Percentiles rank a stretch among this genome's conserved stretches.
Conservation (phyloP, 1,140 invertebrate species). For the Drosophila orosa region DNA sequence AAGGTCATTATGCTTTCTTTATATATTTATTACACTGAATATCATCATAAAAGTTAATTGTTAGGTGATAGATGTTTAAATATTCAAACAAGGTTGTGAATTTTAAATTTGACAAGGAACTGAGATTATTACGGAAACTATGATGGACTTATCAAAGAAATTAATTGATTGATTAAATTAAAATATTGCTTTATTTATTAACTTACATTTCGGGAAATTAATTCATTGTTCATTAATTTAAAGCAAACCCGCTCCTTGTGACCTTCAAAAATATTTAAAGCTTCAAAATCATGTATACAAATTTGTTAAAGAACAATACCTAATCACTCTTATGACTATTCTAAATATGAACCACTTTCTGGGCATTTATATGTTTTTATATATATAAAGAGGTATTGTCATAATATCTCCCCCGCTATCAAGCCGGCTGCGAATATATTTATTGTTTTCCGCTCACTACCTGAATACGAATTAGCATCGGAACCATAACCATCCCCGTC, state of each 20-base stretch:
- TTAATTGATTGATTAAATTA: not conserved
- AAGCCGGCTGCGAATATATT: constrained; percentile 37
- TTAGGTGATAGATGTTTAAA: not conserved
- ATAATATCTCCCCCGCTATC: constrained; percentile 10
- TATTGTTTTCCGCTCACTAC: constrained; percentile 45
- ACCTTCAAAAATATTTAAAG: not conserved
- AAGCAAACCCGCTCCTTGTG: too few relatives aligned
- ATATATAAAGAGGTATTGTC: constrained; percentile 5
- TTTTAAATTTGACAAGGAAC: not conserved
- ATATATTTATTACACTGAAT: not conserved
- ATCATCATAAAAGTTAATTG: not conserved
- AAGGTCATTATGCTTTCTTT: too few relatives aligned
- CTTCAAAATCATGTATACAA: not conserved
- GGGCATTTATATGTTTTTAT: not conserved
- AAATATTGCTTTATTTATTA: too few relatives aligned
- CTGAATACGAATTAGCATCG: constrained; percentile 50
- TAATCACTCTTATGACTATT: not conserved
- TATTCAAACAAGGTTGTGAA: accelerated
- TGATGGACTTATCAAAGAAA: not conserved
- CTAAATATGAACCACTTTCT: constrained; percentile 16
- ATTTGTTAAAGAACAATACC: not conserved
- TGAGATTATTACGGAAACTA: not conserved
- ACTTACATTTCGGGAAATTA: too few relatives aligned
- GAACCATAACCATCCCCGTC: constrained; percentile 13
- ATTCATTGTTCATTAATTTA: too few relatives aligned